Evolutionary conservation across 2,888 invertebrate species (phyloP).

Genomic region (Epinotia ramella): DNA sequence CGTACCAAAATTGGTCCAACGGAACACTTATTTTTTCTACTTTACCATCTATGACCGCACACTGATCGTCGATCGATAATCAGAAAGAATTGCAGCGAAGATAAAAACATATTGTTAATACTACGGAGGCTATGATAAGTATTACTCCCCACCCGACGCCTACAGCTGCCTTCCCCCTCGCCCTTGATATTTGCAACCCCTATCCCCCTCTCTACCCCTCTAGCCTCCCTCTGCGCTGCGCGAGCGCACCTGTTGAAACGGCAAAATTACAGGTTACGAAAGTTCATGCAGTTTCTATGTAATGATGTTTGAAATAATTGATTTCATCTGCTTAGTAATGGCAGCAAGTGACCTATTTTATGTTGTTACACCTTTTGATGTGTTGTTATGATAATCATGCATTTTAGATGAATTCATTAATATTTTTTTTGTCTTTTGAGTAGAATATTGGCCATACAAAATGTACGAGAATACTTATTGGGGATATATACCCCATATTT

Average conservation of each 20-base stretch:
- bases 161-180: slow-evolving; percentile 56
- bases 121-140: no score
- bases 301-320: slow-evolving; percentile 13
- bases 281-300: slow-evolving; percentile 26
- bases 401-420: no score
- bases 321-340: slow-evolving; percentile 21
- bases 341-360: slow-evolving; percentile 12
- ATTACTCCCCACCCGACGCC: slow-evolving; percentile 9
- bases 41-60: no score
- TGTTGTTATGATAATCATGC: slow-evolving; percentile 32
- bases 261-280: slow-evolving; percentile 31
- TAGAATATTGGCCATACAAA: no score
- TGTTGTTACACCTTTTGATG: slow-evolving; percentile 14
- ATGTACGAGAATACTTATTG: no score
- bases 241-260: slow-evolving; percentile 41
- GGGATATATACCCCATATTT: no score
- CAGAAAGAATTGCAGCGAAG: no score
- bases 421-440: background rate
- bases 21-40: no score
- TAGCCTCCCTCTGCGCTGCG: slow-evolving; percentile 36
- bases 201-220: slow-evolving; percentile 50
- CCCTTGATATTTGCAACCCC: slow-evolving; percentile 65
- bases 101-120: no score
- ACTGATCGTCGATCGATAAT: no score
- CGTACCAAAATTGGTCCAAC: no score